phyloP scores from a whole-genome alignment of 1,140 invertebrate genomes.

The Macrostomum lignano region DNA sequence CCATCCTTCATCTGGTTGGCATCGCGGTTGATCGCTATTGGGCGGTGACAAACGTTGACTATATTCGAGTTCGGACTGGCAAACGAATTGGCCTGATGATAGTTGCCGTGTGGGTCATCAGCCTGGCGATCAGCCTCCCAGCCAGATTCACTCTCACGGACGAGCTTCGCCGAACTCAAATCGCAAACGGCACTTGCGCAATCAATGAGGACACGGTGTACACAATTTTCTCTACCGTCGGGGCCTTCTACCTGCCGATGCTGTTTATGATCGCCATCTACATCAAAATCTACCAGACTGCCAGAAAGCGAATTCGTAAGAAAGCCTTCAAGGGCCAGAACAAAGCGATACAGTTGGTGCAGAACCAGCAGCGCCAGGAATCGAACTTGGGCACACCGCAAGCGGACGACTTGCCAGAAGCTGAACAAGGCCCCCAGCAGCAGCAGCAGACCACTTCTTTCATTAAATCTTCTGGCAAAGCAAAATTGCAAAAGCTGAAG shows the following conservation, averaged over 20 bases:
- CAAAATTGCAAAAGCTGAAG: too few species aligned
- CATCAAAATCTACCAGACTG: conserved; percentile 46
- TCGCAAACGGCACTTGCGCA: conserved; percentile 38
- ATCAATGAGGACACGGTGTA: conserved; percentile 70
- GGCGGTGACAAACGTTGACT: conserved; percentile 76
- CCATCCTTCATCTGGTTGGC: conserved; percentile 67
- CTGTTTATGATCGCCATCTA: conserved; percentile 66
- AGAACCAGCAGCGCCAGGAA: too few species aligned
- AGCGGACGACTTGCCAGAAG: too few species aligned
- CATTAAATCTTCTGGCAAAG: too few species aligned
- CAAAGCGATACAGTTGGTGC: too few species aligned
- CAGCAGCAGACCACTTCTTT: too few species aligned
- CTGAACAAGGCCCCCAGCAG: too few species aligned
- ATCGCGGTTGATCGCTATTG: conserved; percentile 81
- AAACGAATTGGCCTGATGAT: conserved; percentile 58
- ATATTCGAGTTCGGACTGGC: conserved; percentile 57
- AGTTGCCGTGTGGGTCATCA: conserved; percentile 50
- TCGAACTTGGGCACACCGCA: too few species aligned
- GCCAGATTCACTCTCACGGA: too few species aligned
- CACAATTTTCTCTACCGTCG: conserved; percentile 34
- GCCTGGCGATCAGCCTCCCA: conserved; percentile 54
- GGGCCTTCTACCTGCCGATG: conserved; percentile 74
- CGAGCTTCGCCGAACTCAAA: too few species aligned
- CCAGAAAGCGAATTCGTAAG: conserved; percentile 18
- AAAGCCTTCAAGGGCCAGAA: too few species aligned